Evolutionary conservation across 2,888 invertebrate species (phyloP).

Genomic region (Brassicogethes aeneus): DNA sequence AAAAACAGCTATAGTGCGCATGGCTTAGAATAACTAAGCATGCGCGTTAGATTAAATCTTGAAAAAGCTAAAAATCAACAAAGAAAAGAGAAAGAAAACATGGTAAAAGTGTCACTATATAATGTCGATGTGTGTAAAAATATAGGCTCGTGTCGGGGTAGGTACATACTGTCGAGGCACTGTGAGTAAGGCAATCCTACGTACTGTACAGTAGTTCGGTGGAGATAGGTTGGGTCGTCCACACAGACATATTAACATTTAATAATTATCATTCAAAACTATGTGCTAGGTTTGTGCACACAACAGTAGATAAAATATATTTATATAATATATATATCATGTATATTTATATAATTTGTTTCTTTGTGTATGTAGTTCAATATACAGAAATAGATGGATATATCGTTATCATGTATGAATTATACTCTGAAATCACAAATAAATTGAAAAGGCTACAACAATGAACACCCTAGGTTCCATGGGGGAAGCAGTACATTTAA

Average conservation of each 20-base stretch:
- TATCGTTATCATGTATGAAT: too few species aligned
- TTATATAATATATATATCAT: slow-evolving; percentile 37
- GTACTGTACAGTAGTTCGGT: slow-evolving; percentile 66
- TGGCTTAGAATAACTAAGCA: too few species aligned
- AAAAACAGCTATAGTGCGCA: too few species aligned
- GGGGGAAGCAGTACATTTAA: slow-evolving; percentile 42
- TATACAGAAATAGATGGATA: slow-evolving; percentile 41
- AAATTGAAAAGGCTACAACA: slow-evolving; percentile 43
- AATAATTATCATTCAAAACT: too few species aligned
- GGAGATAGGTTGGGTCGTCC: slow-evolving; percentile 46
- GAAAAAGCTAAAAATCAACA: too few species aligned
- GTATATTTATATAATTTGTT: slow-evolving; percentile 35
- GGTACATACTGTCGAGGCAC: slow-evolving; percentile 55
- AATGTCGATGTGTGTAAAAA: too few species aligned
- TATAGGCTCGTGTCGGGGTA: neutral
- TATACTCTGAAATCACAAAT: slow-evolving; percentile 41
- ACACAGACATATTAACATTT: slow-evolving; percentile 30
- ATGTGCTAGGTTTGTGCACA: slow-evolving; percentile 44
- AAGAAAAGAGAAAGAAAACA: too few species aligned
- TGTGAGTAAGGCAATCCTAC: slow-evolving; percentile 77
- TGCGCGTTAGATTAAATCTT: too few species aligned
- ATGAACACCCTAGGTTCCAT: slow-evolving; percentile 43
- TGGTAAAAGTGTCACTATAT: too few species aligned
- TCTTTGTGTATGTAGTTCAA: slow-evolving; percentile 39
- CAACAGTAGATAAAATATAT: slow-evolving; percentile 44